Evolutionary conservation across 2,797 vertebrate genomes (phyloP).

Genomic region (Jordanella pulchra): DNA sequence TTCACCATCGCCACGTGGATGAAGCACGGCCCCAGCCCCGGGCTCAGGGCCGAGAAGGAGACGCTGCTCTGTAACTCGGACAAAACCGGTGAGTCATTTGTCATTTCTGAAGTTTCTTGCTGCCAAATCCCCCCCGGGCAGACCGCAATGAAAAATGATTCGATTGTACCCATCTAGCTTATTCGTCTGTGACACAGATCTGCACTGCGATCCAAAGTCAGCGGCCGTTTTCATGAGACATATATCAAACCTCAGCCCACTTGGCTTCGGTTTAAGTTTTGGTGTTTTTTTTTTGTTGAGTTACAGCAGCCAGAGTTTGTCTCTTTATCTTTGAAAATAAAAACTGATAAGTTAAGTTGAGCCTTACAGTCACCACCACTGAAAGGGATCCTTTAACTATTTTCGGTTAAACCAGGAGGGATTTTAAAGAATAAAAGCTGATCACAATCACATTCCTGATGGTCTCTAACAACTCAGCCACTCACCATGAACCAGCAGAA

Average conservation of each 20-base stretch:
- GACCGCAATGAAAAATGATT: conserved; percentile 11
- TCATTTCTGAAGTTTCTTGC: conserved; percentile 14
- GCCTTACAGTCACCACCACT: too few relatives aligned
- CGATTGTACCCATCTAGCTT: conserved; percentile 3
- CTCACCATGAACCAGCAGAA: background rate
- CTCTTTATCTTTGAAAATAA: too few relatives aligned
- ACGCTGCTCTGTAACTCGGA: conserved; percentile 97
- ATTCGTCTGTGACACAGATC: conserved; percentile 6
- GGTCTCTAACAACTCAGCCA: background rate
- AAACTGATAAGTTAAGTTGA: too few relatives aligned
- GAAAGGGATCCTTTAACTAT: background rate
- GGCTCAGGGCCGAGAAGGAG: conserved; percentile 93
- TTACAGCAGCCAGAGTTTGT: background rate
- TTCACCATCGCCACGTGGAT: conserved; percentile 98
- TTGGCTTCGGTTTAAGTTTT: background rate
- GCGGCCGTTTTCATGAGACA: background rate
- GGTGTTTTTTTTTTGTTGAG: background rate
- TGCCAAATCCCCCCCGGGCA: background rate
- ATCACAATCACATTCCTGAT: background rate
- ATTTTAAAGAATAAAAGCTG: background rate
- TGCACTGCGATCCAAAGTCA: background rate
- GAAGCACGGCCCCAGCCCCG: conserved; percentile 94
- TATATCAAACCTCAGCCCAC: background rate
- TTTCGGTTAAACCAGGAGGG: background rate
- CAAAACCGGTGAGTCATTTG: conserved; percentile 88